These are phyloP conservation scores for Ptilorrhoa leucosticta DNA, from an alignment of 2,113 vertebrate species.

Conservation along the genomic window DNA sequence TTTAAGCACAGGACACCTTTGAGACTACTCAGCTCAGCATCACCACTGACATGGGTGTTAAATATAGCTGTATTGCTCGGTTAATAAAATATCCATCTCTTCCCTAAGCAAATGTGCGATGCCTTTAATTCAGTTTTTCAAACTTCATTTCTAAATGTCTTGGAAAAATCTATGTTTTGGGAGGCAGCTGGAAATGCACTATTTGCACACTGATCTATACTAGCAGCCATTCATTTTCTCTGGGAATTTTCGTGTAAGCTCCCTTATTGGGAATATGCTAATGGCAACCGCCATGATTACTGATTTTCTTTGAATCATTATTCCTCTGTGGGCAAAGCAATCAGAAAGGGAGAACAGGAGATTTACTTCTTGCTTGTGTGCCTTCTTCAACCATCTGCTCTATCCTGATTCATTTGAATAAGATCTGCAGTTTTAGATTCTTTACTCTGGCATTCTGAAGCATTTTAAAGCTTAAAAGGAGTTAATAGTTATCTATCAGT, in stretches of 20 bases:
- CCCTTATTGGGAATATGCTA: conserved; percentile 95
- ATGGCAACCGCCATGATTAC: conserved; percentile 91
- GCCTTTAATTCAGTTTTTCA: conserved; percentile 25
- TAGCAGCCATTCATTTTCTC: conserved; percentile 82
- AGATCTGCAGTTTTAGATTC: conserved; percentile 79
- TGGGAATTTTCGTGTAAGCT: conserved; percentile 78
- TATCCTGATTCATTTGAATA: conserved; percentile 85
- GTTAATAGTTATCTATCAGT: conserved; percentile 72
- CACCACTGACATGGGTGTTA: not conserved
- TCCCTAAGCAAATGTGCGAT: not conserved
- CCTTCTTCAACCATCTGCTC: conserved; percentile 85
- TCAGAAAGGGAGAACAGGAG: conserved; percentile 86
- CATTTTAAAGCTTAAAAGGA: conserved; percentile 70
- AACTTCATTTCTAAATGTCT: conserved; percentile 48
- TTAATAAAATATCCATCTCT: conserved; percentile 10
- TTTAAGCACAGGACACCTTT: conserved; percentile 22
- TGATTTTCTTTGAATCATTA: conserved; percentile 94
- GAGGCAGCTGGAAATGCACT: conserved; percentile 83
- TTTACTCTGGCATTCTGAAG: conserved; percentile 65
- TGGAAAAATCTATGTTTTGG: conserved; percentile 62
- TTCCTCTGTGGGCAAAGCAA: conserved; percentile 89
- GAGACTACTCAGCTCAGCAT: not conserved
- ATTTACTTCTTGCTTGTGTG: conserved; percentile 86
- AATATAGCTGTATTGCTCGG: not conserved
- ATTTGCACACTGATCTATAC: conserved; percentile 71